Conservation (phyloP, 2,888 invertebrate species). For the Drosophila niveifrons region DNA sequence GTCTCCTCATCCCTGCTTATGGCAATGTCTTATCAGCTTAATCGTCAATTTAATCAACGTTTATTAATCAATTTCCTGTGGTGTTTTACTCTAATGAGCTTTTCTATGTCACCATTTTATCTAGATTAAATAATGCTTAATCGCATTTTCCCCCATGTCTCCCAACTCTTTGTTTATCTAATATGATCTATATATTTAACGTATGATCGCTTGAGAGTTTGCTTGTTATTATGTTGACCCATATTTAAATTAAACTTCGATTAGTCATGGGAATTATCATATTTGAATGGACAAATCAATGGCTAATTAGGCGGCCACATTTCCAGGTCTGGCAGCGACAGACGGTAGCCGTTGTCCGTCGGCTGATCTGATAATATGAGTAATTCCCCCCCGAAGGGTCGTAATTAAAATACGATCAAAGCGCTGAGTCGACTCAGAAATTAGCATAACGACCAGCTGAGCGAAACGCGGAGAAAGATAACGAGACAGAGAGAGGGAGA, state of each 20-base stretch:
- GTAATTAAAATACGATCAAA: slow-evolving; percentile 74
- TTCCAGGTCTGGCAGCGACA: slow-evolving; percentile 19
- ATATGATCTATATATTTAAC: slow-evolving; percentile 7
- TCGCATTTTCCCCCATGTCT: slow-evolving; percentile 6
- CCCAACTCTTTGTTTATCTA: slow-evolving; percentile 2
- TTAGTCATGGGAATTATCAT: slow-evolving; percentile 74
- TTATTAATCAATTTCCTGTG: slow-evolving; percentile 46
- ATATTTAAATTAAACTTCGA: slow-evolving; percentile 46
- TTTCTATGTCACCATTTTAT: slow-evolving; percentile 26
- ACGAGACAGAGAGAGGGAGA: too few relatives aligned
- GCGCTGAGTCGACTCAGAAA: slow-evolving; percentile 4
- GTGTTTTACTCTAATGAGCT: slow-evolving; percentile 30
- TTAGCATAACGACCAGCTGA: slow-evolving; percentile 11
- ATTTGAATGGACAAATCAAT: slow-evolving; percentile 73
- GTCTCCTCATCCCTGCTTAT: slow-evolving; percentile 21
- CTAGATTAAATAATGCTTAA: slow-evolving; percentile 46
- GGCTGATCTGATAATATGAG: slow-evolving; percentile 43
- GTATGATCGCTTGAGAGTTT: slow-evolving; percentile 1
- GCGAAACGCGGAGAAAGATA: not conserved
- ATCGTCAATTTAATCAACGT: slow-evolving; percentile 30
- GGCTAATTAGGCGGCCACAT: slow-evolving; percentile 61
- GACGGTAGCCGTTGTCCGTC: slow-evolving; percentile 56
- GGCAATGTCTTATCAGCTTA: slow-evolving; percentile 30
- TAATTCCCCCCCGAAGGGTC: slow-evolving; percentile 38
- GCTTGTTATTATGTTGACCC: slow-evolving; percentile 40